Conservation (phyloP, 1,140 invertebrate species). For the Listronotus bonariensis region DNA sequence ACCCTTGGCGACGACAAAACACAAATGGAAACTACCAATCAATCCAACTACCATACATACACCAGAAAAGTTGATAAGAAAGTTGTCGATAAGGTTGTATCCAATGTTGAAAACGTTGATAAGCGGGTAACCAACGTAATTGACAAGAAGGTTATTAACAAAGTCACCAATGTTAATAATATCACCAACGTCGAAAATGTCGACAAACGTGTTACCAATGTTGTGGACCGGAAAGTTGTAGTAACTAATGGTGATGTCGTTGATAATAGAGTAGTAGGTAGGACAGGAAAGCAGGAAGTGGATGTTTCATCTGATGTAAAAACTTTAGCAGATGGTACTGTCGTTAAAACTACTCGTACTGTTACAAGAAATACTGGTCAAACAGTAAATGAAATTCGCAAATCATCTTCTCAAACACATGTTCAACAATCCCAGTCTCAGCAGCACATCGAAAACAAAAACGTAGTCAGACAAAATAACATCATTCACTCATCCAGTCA, state of each 20-base stretch:
- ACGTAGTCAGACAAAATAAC: constrained; percentile 30
- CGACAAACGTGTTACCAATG: constrained; percentile 11
- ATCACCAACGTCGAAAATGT: constrained; percentile 19
- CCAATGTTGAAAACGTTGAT: constrained; percentile 7
- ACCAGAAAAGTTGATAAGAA: constrained; percentile 57
- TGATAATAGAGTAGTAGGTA: constrained; percentile 33
- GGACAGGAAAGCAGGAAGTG: constrained; percentile 46
- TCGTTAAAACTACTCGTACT: constrained; percentile 59
- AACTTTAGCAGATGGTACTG: constrained; percentile 60
- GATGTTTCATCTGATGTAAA: constrained; percentile 54
- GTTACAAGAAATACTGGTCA: constrained; percentile 49
- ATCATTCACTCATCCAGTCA: constrained; percentile 36
- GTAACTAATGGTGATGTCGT: constrained; percentile 25
- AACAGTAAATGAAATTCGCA: constrained; percentile 40
- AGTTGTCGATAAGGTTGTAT: constrained; percentile 25
- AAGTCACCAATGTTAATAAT: constrained; percentile 5
- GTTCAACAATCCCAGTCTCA: constrained; percentile 35
- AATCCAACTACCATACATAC: constrained; percentile 66
- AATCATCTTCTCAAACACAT: constrained; percentile 48
- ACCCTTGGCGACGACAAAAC: constrained; percentile 63
- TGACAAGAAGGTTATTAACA: neutral
- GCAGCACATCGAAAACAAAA: constrained; percentile 34
- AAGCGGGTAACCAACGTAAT: constrained; percentile 10
- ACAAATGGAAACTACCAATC: constrained; percentile 62
- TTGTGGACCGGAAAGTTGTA: constrained; percentile 10